These are phyloP conservation scores for Zosterops hypoxanthus DNA, from an alignment of 2,113 vertebrate genomes.

Conservation along the genomic window DNA sequence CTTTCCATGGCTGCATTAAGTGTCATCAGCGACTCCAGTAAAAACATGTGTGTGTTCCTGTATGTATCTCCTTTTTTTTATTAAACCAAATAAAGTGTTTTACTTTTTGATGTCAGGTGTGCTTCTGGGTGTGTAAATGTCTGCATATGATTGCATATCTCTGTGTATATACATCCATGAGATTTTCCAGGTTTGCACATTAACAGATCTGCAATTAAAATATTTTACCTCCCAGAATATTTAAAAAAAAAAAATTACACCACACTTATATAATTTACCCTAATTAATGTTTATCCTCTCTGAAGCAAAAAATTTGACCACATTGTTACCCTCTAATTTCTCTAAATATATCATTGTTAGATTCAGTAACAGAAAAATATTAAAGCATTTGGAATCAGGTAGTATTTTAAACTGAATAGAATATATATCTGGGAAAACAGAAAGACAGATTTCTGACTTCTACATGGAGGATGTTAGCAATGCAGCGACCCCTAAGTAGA, in stretches of 20 bases:
- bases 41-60: neutral
- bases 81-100: neutral
- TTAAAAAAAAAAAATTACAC: neutral
- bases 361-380: neutral
- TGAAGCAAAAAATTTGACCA: neutral
- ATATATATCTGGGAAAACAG: neutral
- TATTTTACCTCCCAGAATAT: neutral
- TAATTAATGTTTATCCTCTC: neutral
- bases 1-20: neutral
- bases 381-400: neutral
- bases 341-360: neutral
- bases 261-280: neutral
- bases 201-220: neutral
- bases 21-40: neutral
- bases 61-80: neutral
- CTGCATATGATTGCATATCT: neutral
- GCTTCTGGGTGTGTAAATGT: neutral
- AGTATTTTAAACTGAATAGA: neutral
- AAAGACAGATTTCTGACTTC: neutral
- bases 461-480: neutral
- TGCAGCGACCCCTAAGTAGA: neutral
- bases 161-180: neutral
- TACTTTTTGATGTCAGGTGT: neutral
- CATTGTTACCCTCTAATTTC: neutral
- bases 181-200: neutral